These are phyloP conservation scores for Mugil cephalus DNA, from an alignment of 2,113 vertebrate species.

Conservation along the genomic window DNA sequence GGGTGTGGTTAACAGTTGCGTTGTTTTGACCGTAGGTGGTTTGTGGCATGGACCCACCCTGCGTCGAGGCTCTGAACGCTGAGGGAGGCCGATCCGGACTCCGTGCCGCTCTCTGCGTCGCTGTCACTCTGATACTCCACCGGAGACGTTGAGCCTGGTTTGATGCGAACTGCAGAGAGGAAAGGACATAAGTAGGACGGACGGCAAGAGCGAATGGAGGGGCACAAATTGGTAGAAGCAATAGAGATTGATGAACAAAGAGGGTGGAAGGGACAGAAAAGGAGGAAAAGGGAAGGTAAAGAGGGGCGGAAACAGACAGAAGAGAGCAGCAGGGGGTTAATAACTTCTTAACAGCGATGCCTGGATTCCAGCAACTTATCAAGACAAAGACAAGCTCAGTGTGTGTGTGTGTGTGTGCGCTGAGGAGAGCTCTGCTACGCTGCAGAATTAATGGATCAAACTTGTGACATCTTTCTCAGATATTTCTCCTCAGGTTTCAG, in stretches of 20 bases:
- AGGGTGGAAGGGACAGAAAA: background rate
- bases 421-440: constrained; percentile 22
- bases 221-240: background rate
- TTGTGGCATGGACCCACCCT: constrained; percentile 69
- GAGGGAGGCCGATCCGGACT: constrained; percentile 83
- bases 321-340: constrained; percentile 60
- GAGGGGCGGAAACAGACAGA: constrained; percentile 12
- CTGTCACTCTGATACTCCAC: constrained; percentile 87
- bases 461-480: background rate
- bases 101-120: constrained; percentile 84
- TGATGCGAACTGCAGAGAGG: constrained; percentile 80
- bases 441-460: constrained; percentile 34
- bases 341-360: constrained; percentile 33
- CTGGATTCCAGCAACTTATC: constrained; percentile 46
- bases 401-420: constrained; percentile 9
- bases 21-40: background rate
- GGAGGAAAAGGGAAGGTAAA: background rate
- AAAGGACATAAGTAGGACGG: background rate
- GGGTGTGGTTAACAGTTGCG: background rate
- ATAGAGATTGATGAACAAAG: background rate
- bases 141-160: constrained; percentile 84
- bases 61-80: constrained; percentile 79
- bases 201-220: background rate
- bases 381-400: constrained; percentile 31
- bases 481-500: background rate